Evolutionary conservation across 2,113 vertebrate genomes (phyloP).

Genomic region (Oncorhynchus gorbuscha): DNA sequence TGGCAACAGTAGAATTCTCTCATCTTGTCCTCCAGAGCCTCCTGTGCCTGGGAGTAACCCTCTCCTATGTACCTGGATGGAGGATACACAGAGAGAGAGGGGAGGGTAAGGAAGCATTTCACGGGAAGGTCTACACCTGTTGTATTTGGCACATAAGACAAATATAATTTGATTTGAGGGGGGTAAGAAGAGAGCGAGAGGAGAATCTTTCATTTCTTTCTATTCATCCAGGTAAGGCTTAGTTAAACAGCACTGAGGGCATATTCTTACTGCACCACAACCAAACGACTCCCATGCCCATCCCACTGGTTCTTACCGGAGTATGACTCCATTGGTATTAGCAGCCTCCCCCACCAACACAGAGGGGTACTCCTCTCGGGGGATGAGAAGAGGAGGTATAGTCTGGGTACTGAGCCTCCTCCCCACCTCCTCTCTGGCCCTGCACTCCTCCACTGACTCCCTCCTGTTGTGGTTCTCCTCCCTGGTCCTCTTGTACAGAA

Average conservation of each 20-base stretch:
- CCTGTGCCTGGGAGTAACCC: constrained; percentile 90
- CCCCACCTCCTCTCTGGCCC: constrained; percentile 46
- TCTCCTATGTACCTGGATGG: constrained; percentile 87
- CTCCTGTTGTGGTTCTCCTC: constrained; percentile 68
- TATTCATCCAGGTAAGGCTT: no score
- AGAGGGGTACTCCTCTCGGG: constrained; percentile 86
- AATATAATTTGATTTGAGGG: no score
- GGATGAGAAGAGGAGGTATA: constrained; percentile 82
- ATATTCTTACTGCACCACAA: no score
- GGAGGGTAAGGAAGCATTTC: no score
- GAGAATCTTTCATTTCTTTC: no score
- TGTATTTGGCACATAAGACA: no score
- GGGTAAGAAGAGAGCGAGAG: no score
- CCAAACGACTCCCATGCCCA: no score
- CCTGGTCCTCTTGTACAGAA: constrained; percentile 79
- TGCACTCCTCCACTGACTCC: constrained; percentile 48
- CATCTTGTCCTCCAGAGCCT: constrained; percentile 94
- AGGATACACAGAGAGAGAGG: neutral
- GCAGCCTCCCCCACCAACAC: constrained; percentile 87
- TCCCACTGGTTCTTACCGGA: constrained; percentile 73
- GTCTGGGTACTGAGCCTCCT: constrained; percentile 55
- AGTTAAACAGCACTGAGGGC: no score
- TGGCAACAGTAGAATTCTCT: constrained; percentile 80
- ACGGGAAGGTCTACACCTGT: no score
- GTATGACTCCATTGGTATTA: constrained; percentile 85